Base-by-base conservation (phyloP, 2,888 invertebrate species). In the Mesorhabditis sp. region DNA sequence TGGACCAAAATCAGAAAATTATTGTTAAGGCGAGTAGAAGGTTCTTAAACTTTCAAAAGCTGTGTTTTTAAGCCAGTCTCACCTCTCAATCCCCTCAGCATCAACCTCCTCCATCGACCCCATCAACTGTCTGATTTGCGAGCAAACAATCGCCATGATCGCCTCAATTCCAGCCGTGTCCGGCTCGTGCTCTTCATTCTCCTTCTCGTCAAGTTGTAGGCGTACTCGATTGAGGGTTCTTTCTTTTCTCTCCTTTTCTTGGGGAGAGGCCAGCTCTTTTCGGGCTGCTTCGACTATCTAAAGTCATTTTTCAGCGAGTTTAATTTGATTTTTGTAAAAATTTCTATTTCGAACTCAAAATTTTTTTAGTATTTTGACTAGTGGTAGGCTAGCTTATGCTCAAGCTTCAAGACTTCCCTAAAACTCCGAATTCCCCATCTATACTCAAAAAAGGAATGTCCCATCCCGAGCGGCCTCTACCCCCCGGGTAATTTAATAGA, bases 271-370 rank as follows among this genome's bases (percentile, higher is more conserved):
- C 58, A 50, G n/a, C n/a, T 50, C 58, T 50, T 50, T 50, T 50
- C 58, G 58, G n/a, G 58, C 58, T 50, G 58, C 58, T 50, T 50
- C 58, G 7, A 50, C n/a, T n/a, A n/a, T 50, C 58, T 50, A n/a
- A 50, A 50, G n/a, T n/a, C 7, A 50, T 50, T 28, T 28, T 28
- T 28, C 28, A 28, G 28, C 28, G 28, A 28, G 28, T 28, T 28
- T 28, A 28, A 28, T 28, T 28, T 28, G 28, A 28, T 28, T 28
- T 28, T 28, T 28, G 28, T 28, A 28, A 28, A 28, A 28, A 28
- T 28, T 28, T 28, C 28, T 28, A 28, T 28, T 28, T 28, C 28
- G 28, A 28, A 28, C 28, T 28, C 28, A 28, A 28, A 28, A 28
- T 28, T 28, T 28, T 28, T 28, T 28, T 28, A 28, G 28, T 28